phyloP scores from a whole-genome alignment of 2,113 vertebrate species.

The Lonchura striata region DNA sequence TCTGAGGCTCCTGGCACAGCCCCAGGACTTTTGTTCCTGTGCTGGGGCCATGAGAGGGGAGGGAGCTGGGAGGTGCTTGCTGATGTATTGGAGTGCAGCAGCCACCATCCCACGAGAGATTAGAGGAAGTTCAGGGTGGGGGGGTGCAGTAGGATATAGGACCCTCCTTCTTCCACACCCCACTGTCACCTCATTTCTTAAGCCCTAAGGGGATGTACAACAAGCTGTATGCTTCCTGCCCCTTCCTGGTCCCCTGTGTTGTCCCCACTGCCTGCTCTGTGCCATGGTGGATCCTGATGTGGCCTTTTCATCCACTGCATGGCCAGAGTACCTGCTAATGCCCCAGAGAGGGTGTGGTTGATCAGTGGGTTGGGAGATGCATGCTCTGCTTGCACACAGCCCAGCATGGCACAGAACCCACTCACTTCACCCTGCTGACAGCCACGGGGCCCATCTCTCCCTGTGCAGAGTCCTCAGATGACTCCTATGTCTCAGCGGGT shows the following conservation, averaged over 20 bases:
- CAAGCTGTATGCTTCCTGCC: neutral
- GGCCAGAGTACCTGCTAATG: neutral
- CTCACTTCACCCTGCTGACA: neutral
- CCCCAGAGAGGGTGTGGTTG: neutral
- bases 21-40: neutral
- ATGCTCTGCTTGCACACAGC: neutral
- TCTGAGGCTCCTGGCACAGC: neutral
- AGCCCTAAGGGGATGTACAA: neutral
- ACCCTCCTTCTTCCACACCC: neutral
- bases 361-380: neutral
- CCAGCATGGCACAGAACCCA: rapidly evolving
- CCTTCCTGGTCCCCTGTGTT: rapidly evolving
- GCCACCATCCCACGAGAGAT: rapidly evolving
- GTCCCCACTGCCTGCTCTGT: neutral
- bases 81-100: neutral
- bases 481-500: constrained; percentile 94
- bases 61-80: neutral
- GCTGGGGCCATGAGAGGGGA: neutral
- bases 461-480: constrained; percentile 90
- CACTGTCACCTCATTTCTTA: neutral
- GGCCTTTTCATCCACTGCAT: neutral
- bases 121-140: rapidly evolving
- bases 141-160: neutral
- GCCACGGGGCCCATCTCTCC: neutral
- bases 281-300: neutral